Conservation (phyloP, 2,797 vertebrate species). For the Coluber constrictor region DNA sequence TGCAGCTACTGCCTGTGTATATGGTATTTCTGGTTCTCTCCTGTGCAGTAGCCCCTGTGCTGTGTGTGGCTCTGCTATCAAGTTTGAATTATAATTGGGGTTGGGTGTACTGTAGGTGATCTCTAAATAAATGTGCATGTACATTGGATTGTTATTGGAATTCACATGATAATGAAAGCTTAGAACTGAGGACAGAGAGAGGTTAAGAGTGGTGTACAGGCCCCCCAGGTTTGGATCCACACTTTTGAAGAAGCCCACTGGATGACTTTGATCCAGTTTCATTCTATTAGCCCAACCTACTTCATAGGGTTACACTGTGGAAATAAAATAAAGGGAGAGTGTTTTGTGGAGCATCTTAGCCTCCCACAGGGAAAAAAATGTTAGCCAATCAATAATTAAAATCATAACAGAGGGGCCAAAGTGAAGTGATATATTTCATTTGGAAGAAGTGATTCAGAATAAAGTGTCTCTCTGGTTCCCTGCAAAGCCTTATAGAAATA, state of each 20-base stretch:
- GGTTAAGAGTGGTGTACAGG: not conserved
- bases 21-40: not conserved
- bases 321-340: not conserved
- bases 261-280: not conserved
- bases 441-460: not conserved
- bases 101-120: not conserved
- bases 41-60: not conserved
- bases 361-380: not conserved
- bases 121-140: not conserved
- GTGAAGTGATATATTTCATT: not conserved
- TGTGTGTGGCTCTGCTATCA: not conserved
- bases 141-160: not conserved
- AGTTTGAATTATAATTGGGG: not conserved
- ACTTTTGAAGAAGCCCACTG: not conserved
- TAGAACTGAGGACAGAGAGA: not conserved
- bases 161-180: not conserved
- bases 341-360: not conserved
- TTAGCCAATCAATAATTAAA: not conserved
- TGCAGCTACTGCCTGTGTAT: not conserved
- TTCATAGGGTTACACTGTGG: not conserved
- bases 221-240: not conserved
- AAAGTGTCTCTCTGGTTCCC: not conserved
- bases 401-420: not conserved
- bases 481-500: not conserved
- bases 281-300: not conserved